Evolutionary conservation across 2,888 invertebrate species (phyloP).

Genomic region (Aethes cnicana): DNA sequence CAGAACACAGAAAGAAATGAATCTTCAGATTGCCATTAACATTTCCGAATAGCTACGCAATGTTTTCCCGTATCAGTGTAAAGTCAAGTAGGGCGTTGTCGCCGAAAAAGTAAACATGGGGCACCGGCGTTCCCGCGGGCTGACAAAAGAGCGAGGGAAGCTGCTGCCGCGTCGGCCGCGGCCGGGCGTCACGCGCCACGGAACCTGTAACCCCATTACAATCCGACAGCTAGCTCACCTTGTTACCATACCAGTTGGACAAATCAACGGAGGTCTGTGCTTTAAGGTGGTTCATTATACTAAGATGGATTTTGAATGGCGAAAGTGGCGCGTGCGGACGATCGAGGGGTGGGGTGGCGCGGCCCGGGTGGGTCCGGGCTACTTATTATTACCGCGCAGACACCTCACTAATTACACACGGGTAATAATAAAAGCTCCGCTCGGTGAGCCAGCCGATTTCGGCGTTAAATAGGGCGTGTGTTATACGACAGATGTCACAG

Average conservation of each 20-base stretch:
- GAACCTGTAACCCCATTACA: conserved; percentile 35
- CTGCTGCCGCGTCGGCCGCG: conserved; percentile 38
- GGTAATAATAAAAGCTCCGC: conserved; percentile 51
- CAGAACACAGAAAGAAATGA: background rate
- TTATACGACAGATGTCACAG: conserved; percentile 49
- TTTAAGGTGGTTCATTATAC: conserved; percentile 43
- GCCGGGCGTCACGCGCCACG: conserved; percentile 50
- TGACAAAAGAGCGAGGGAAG: conserved; percentile 53
- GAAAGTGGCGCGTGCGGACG: conserved; percentile 49
- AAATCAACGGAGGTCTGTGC: conserved; percentile 27
- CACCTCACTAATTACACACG: conserved; percentile 54
- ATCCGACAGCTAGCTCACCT: conserved; percentile 23
- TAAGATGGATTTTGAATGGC: conserved; percentile 50
- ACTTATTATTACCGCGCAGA: conserved; percentile 68
- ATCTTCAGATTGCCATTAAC: conserved; percentile 12
- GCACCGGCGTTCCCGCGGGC: conserved; percentile 51
- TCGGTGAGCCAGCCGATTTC: conserved; percentile 42
- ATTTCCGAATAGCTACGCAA: conserved; percentile 22
- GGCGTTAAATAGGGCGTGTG: conserved; percentile 48
- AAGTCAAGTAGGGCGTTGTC: conserved; percentile 53
- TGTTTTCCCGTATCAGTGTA: conserved; percentile 31
- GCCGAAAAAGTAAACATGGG: conserved; percentile 55
- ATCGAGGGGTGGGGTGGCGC: conserved; percentile 46
- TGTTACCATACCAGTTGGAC: conserved; percentile 11
- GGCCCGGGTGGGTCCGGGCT: conserved; percentile 57